These are phyloP conservation scores for Drosophila subquinaria DNA, from an alignment of 2,888 invertebrate species.

Conservation along the genomic window DNA sequence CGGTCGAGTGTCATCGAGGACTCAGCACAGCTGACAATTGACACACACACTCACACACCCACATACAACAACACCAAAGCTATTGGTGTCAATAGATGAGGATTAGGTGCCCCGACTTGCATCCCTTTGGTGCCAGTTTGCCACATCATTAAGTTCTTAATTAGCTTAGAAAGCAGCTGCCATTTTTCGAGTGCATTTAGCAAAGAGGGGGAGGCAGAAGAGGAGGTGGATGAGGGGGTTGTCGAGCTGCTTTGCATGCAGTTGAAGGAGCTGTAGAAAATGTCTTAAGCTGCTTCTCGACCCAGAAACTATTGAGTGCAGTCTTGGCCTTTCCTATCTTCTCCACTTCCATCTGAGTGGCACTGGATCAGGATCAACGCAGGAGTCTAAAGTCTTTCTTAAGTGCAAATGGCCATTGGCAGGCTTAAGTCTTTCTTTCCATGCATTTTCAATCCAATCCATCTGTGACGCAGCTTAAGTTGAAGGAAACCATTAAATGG, in stretches of 20 bases:
- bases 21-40: constrained; percentile 30
- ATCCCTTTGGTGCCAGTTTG: constrained; percentile 50
- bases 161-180: constrained; percentile 48
- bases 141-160: constrained; percentile 68
- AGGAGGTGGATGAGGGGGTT: not conserved
- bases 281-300: constrained; percentile 45
- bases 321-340: constrained; percentile 43
- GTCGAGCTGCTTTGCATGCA: constrained; percentile 54
- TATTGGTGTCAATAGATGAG: constrained; percentile 33
- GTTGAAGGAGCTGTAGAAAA: constrained; percentile 20
- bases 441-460: constrained; percentile 6
- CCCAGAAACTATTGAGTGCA: constrained; percentile 41
- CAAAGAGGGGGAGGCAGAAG: not conserved
- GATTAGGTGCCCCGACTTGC: constrained; percentile 34
- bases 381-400: constrained; percentile 20
- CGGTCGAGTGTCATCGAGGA: constrained; percentile 70
- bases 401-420: constrained; percentile 15
- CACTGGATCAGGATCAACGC: constrained; percentile 14
- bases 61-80: constrained; percentile 7
- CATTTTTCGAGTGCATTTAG: constrained; percentile 26
- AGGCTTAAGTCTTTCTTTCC: constrained; percentile 20
- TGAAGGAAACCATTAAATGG: not conserved
- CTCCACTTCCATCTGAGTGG: constrained; percentile 29
- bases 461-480: constrained; percentile 1
- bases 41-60: constrained; percentile 18